Evolutionary conservation across 2,113 vertebrate genomes (phyloP).

Genomic region (Casuarius casuarius): DNA sequence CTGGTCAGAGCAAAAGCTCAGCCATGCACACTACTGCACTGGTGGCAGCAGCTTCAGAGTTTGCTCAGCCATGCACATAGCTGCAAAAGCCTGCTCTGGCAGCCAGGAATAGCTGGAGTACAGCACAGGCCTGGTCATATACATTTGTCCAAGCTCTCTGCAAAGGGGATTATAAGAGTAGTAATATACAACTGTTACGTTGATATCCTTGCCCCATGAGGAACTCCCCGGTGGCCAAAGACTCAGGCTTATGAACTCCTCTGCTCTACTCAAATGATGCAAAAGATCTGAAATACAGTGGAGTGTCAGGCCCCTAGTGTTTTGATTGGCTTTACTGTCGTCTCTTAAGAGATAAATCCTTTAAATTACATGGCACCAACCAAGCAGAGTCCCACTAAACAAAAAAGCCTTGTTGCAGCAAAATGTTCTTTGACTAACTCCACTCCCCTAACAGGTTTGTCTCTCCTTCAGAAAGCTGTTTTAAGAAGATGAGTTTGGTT

Average conservation of each 20-base stretch:
- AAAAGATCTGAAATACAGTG: neutral
- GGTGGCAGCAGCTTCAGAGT: neutral
- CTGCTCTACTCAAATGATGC: neutral
- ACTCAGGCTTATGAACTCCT: fast-evolving
- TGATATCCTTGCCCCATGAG: neutral
- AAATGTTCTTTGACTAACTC: neutral
- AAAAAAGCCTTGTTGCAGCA: neutral
- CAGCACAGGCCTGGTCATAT: neutral
- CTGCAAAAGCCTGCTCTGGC: neutral
- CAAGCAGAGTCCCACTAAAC: neutral
- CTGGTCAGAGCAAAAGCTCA: neutral
- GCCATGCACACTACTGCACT: neutral
- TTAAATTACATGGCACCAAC: neutral
- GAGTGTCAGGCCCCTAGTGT: neutral
- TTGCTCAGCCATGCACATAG: neutral
- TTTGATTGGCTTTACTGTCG: neutral
- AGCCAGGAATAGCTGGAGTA: neutral
- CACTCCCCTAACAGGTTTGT: neutral
- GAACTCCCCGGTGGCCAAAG: neutral
- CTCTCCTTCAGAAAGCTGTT: neutral
- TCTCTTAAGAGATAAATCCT: neutral
- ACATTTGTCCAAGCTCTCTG: neutral
- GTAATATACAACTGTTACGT: neutral
- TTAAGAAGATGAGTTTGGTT: neutral
- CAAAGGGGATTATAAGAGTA: neutral